These are phyloP conservation scores for Enoplosus armatus DNA, from an alignment of 2,797 vertebrate genomes.

Conservation along the genomic window DNA sequence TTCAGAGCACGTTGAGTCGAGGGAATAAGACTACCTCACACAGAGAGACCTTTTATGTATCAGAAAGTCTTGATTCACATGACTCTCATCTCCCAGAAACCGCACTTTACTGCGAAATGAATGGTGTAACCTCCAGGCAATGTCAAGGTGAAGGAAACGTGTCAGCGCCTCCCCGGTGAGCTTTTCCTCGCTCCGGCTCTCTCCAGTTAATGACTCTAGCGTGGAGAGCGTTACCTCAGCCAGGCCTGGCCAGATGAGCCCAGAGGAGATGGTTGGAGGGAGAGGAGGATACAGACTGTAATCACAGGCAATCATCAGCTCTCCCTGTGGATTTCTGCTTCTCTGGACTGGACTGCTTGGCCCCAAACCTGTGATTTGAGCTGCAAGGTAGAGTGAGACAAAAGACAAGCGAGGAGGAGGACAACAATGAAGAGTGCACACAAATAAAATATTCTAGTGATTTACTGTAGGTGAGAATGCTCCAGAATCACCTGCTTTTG, in stretches of 20 bases:
- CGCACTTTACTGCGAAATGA: slow-evolving; percentile 63
- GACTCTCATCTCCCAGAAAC: slow-evolving; percentile 59
- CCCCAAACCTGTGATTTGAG: slow-evolving; percentile 72
- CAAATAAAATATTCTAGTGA: slow-evolving; percentile 20
- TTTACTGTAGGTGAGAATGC: slow-evolving; percentile 6
- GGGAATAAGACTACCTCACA: slow-evolving; percentile 58
- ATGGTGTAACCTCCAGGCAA: slow-evolving; percentile 77
- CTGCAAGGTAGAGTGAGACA: slow-evolving; percentile 45
- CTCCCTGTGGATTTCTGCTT: slow-evolving; percentile 63
- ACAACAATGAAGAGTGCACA: slow-evolving; percentile 12
- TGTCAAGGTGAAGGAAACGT: slow-evolving; percentile 82
- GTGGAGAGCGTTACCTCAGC: slow-evolving; percentile 60
- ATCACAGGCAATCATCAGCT: slow-evolving; percentile 83
- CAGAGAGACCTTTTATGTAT: slow-evolving; percentile 64
- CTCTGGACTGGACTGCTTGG: slow-evolving; percentile 53
- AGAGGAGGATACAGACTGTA: slow-evolving; percentile 67
- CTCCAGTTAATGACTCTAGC: slow-evolving; percentile 76
- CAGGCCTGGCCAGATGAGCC: slow-evolving; percentile 72
- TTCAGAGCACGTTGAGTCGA: slow-evolving; percentile 41
- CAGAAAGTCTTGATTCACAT: slow-evolving; percentile 67
- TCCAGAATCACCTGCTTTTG: background rate
- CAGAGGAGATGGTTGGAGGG: slow-evolving; percentile 62
- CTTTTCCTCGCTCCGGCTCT: slow-evolving; percentile 58
- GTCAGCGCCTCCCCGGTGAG: slow-evolving; percentile 70
- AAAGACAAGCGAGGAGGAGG: slow-evolving; percentile 14